Percentiles rank a stretch among this genome's conserved stretches.
phyloP scores from a whole-genome alignment of 1,140 invertebrate species.

The Mactra quadrangularis region DNA sequence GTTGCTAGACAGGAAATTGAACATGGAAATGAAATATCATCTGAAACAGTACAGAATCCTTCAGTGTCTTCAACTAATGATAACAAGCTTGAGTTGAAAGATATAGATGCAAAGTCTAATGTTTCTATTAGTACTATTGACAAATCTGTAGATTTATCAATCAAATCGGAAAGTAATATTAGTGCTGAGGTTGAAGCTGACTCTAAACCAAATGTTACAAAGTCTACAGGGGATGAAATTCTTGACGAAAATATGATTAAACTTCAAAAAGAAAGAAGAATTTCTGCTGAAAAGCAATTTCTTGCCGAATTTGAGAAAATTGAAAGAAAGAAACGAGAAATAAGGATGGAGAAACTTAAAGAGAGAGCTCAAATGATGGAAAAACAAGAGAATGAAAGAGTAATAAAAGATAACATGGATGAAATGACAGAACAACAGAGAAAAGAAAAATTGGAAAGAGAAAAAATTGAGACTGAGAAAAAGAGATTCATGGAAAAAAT shows the following conservation, averaged over 20 bases:
- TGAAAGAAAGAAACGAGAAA: conserved; percentile 34
- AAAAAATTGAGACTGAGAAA: conserved; percentile 3
- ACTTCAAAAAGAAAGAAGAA: conserved; percentile 15
- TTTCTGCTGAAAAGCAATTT: conserved; percentile 42
- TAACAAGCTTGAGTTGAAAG: neutral
- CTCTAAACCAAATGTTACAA: neutral
- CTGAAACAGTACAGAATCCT: no score
- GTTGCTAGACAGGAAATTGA: neutral
- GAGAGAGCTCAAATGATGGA: neutral
- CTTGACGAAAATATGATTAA: neutral
- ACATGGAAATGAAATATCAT: no score
- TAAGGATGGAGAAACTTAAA: conserved; percentile 36
- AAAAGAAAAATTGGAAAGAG: neutral
- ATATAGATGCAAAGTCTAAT: neutral
- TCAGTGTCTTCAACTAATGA: no score
- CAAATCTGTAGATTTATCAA: neutral
- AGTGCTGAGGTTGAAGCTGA: neutral
- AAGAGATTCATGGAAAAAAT: conserved; percentile 5
- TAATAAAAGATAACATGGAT: conserved; percentile 2
- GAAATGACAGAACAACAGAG: neutral
- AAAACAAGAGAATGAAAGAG: neutral
- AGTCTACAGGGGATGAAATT: neutral
- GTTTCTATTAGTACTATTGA: neutral
- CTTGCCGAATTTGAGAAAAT: conserved; percentile 54
- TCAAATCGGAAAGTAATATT: no score